These are phyloP conservation scores for Crypturellus undulatus DNA, from an alignment of 2,113 vertebrate species.

Conservation along the genomic window DNA sequence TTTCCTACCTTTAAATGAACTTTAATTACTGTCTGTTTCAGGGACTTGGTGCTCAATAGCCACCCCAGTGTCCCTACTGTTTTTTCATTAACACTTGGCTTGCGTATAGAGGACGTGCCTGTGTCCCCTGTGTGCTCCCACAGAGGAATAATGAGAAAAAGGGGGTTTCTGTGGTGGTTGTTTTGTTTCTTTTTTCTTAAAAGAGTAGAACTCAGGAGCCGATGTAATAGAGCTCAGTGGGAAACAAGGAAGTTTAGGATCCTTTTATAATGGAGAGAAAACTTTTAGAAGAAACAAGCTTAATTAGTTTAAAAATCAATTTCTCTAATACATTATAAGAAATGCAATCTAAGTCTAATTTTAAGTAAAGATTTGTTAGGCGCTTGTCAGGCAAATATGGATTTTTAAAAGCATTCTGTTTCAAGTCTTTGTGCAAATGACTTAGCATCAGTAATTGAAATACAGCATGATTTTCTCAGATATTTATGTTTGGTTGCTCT, in stretches of 20 bases:
- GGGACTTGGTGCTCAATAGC: not conserved
- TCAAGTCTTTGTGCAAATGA: conserved; percentile 22
- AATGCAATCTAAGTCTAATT: conserved; percentile 11
- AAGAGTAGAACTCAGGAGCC: not conserved
- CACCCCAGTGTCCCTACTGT: not conserved
- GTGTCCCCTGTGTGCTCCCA: not conserved
- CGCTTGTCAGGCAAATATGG: conserved; percentile 28
- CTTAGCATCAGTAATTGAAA: not conserved
- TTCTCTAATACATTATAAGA: conserved; percentile 6
- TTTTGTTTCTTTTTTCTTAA: not conserved
- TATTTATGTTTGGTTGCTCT: conserved; percentile 5
- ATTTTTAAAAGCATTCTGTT: conserved; percentile 48
- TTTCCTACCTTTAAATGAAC: not conserved
- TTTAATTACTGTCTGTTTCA: not conserved
- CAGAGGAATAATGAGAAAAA: not conserved
- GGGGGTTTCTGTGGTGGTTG: too few species aligned
- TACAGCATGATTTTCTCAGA: not conserved
- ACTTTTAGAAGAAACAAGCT: not conserved
- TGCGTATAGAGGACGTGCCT: not conserved
- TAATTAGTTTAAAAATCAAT: conserved; percentile 46
- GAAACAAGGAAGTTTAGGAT: not conserved
- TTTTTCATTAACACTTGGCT: not conserved
- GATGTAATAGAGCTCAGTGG: not conserved
- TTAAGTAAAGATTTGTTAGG: conserved; percentile 26
- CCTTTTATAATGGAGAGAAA: not conserved